These are phyloP conservation scores for Dorcus hopei DNA, from an alignment of 2,888 invertebrate species.

Conservation along the genomic window DNA sequence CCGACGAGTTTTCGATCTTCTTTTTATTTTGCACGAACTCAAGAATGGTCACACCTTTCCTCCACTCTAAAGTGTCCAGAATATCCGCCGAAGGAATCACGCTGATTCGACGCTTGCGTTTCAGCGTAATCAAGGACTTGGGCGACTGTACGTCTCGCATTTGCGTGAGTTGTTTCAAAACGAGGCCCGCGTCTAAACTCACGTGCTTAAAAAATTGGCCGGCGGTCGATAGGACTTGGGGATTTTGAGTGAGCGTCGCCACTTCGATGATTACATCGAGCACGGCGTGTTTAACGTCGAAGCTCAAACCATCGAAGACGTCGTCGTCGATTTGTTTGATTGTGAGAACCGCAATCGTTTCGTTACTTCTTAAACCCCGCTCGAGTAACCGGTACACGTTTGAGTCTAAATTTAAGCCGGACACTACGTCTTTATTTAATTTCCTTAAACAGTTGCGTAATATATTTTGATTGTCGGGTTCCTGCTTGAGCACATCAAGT, in stretches of 20 bases:
- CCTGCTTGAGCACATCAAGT: constrained; percentile 29
- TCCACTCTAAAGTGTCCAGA: constrained; percentile 69
- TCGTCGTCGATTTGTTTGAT: constrained; percentile 58
- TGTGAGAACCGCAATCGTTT: constrained; percentile 44
- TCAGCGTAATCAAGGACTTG: constrained; percentile 41
- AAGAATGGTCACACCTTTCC: constrained; percentile 71
- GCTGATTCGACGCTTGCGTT: constrained; percentile 48
- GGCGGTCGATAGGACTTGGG: constrained; percentile 59
- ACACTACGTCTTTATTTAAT: constrained; percentile 33
- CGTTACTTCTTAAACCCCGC: constrained; percentile 50
- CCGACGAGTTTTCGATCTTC: constrained; percentile 65
- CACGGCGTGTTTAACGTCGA: constrained; percentile 49
- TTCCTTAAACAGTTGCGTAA: constrained; percentile 32
- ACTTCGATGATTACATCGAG: constrained; percentile 56
- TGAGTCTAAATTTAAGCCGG: constrained; percentile 29
- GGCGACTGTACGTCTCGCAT: constrained; percentile 58
- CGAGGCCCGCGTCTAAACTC: constrained; percentile 59
- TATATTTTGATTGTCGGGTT: constrained; percentile 26
- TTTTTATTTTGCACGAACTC: constrained; percentile 85
- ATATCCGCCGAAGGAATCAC: constrained; percentile 59
- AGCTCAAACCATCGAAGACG: constrained; percentile 54
- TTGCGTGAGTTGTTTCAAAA: constrained; percentile 56
- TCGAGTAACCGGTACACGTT: constrained; percentile 60
- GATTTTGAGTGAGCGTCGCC: constrained; percentile 58
- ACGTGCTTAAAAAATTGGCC: constrained; percentile 66